Base-by-base conservation (phyloP, 2,797 vertebrate genomes). In the Anguilla marmorata region DNA sequence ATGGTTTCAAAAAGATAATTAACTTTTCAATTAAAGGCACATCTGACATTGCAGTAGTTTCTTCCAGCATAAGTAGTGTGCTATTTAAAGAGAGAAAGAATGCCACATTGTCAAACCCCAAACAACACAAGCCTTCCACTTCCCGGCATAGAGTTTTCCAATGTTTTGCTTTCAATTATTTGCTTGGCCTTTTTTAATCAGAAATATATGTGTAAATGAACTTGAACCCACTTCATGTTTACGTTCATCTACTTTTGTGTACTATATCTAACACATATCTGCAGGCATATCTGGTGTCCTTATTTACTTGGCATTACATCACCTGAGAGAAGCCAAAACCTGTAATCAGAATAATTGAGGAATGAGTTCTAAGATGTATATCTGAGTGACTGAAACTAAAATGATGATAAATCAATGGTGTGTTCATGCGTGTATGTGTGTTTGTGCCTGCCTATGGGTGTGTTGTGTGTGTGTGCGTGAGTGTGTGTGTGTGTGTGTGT, bases 1-100 rank as follows among this genome's bases (percentile, higher is more conserved):
- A 98, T 97, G 97, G 96, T 97, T 97, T 98, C 95, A 96, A 96
- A 97, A 98, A 98, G 96, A 97, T 98, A 98, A 99, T 99, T 99
- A 97, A 97, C 96, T 98, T 98, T 97, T 97, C 97, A 98, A 98
- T 99, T 98, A 98, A 94, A 96, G 95, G 96, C 87, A 88, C 95
- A 94, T 97, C 96, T 96, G 97, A 97, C 95, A 94, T 94, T 93
- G 95, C 90, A 91, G 95, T 94, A 92, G 93, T 93, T 95, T 96
- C 92, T 94, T 94, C 93, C 93, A 92, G 92, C 93, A 92, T 93
- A 95, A 93, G 86, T 33, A 87, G 86, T 76, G 89, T 88, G 90
- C 27, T 90, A 91, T 82, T 91, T 89, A 30, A 92, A 92, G 93
- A 93, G 89, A 87, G 86, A 87, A 91, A 72, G 90, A 88, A 80